phyloP scores from a whole-genome alignment of 2,888 invertebrate genomes.

The Rhagonycha fulva region DNA sequence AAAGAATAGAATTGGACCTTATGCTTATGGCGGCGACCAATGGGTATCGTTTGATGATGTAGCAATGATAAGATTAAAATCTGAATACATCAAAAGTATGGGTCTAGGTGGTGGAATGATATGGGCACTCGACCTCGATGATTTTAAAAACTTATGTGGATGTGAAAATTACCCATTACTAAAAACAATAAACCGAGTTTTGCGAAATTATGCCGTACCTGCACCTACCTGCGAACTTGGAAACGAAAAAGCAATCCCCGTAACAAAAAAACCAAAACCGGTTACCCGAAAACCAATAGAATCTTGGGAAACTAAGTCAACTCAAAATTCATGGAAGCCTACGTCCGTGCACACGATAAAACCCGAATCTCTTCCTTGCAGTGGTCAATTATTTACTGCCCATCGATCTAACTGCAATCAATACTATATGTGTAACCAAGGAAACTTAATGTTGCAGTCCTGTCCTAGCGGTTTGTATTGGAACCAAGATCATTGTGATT shows the following conservation, averaged over 20 bases:
- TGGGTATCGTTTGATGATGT: constrained; percentile 95
- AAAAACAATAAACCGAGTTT: constrained; percentile 78
- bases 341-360: constrained; percentile 25
- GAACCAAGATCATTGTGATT: constrained; percentile 81
- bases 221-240: constrained; percentile 67
- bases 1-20: constrained; percentile 84
- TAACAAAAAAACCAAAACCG: constrained; percentile 27
- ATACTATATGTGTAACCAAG: constrained; percentile 81
- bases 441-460: constrained; percentile 66
- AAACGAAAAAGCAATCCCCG: constrained; percentile 10
- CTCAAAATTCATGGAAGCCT: constrained; percentile 22
- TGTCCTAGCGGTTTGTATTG: constrained; percentile 79
- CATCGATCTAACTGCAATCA: constrained; percentile 73
- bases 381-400: constrained; percentile 62
- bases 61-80: constrained; percentile 80
- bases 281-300: constrained; percentile 30
- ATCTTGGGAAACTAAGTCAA: constrained; percentile 12
- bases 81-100: constrained; percentile 78
- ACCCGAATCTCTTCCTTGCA: constrained; percentile 51
- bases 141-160: constrained; percentile 79
- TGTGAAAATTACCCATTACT: constrained; percentile 83
- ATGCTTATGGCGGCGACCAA: constrained; percentile 81
- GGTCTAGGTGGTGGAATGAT: constrained; percentile 86
- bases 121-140: constrained; percentile 88
- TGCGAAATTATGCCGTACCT: constrained; percentile 68